Conservation (phyloP, 1,140 invertebrate genomes). For the Platyscapa corneri region DNA sequence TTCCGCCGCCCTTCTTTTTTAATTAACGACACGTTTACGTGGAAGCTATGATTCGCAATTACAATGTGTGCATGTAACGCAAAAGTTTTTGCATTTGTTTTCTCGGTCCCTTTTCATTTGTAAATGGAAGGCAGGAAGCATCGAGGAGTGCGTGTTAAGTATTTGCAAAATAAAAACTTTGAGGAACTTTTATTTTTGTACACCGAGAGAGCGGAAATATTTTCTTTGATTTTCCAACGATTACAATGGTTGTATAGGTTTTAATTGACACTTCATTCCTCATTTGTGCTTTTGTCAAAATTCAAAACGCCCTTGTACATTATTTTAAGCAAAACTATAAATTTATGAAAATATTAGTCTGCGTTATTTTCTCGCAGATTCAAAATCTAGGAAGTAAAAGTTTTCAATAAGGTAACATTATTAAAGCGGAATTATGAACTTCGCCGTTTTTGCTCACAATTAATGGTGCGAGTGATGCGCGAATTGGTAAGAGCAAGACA, state of each 20-base stretch:
- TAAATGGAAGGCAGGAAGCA: background rate
- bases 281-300: background rate
- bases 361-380: no score
- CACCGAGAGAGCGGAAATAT: background rate
- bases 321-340: no score
- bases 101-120: background rate
- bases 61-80: background rate
- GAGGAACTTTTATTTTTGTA: background rate
- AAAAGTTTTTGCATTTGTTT: background rate
- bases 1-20: slow-evolving; percentile 11
- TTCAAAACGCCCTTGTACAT: no score
- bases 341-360: no score
- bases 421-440: no score
- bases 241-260: background rate
- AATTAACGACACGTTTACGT: slow-evolving; percentile 14
- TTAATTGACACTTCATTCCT: background rate
- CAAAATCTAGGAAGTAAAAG: no score
- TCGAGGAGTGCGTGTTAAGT: background rate
- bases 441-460: no score
- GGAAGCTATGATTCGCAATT: background rate
- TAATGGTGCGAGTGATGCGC: no score
- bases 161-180: background rate
- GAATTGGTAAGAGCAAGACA: no score
- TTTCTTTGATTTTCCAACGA: background rate
- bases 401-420: no score